Percentiles rank a stretch among this genome's conserved stretches.
Conservation (phyloP, 2,888 invertebrate species). For the Nymphalis urticae region DNA sequence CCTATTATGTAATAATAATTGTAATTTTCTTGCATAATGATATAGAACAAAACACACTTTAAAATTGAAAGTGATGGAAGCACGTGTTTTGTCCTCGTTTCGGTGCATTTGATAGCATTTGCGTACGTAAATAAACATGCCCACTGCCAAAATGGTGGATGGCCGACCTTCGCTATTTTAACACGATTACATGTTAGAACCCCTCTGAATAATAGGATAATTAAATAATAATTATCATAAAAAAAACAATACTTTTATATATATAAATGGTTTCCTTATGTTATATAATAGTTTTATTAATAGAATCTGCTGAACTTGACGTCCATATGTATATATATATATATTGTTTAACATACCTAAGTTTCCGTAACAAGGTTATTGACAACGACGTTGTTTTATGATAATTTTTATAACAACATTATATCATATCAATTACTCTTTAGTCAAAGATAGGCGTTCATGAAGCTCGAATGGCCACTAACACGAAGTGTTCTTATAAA, state of each 20-base stretch:
- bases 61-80: constrained; percentile 30
- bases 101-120: constrained; percentile 74
- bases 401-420: background rate
- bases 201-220: constrained; percentile 25
- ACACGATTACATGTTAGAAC: constrained; percentile 52
- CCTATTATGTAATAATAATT: background rate
- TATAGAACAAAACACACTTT: background rate
- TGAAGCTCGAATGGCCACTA: constrained; percentile 27
- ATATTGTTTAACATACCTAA: too few relatives aligned
- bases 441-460: constrained; percentile 8
- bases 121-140: constrained; percentile 78
- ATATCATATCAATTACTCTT: constrained; percentile 1
- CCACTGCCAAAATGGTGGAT: constrained; percentile 75
- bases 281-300: too few relatives aligned
- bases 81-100: constrained; percentile 39
- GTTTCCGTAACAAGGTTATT: background rate
- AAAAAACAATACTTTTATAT: background rate
- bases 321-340: too few relatives aligned
- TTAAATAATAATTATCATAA: constrained; percentile 21
- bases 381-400: background rate
- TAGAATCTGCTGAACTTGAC: too few relatives aligned
- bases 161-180: constrained; percentile 78
- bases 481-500: constrained; percentile 54
- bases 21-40: background rate
- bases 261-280: too few relatives aligned